phyloP scores from a whole-genome alignment of 2,888 invertebrate genomes.

The Sinhomidia bicolor region DNA sequence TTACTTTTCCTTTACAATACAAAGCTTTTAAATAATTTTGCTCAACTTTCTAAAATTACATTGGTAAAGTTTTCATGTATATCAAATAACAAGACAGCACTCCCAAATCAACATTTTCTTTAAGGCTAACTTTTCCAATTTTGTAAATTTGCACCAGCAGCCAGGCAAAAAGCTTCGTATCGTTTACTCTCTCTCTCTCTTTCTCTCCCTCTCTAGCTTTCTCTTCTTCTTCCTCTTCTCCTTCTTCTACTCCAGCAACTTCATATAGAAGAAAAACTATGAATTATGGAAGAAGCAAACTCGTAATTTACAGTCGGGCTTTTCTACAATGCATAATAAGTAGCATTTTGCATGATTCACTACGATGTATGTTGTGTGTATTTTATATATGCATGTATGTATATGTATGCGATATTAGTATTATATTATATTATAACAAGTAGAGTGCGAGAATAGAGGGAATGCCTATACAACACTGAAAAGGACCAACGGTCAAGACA shows the following conservation, averaged over 20 bases:
- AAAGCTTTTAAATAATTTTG: slow-evolving; percentile 74
- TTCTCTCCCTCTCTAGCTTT: background rate
- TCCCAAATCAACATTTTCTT: slow-evolving; percentile 66
- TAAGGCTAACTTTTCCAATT: slow-evolving; percentile 67
- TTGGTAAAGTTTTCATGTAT: slow-evolving; percentile 67
- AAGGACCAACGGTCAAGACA: slow-evolving; percentile 58
- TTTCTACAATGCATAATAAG: slow-evolving; percentile 71
- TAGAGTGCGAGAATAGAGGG: no score
- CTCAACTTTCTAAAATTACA: slow-evolving; percentile 72
- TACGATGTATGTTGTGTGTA: slow-evolving; percentile 47
- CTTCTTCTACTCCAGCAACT: background rate
- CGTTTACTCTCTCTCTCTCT: background rate
- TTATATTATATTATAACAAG: no score
- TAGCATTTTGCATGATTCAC: slow-evolving; percentile 68
- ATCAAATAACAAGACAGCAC: slow-evolving; percentile 65
- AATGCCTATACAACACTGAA: background rate
- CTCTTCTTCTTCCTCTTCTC: slow-evolving; percentile 3
- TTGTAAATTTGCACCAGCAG: slow-evolving; percentile 63
- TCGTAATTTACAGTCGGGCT: slow-evolving; percentile 62
- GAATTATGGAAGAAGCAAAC: slow-evolving; percentile 68
- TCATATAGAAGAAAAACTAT: slow-evolving; percentile 52
- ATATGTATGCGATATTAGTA: no score
- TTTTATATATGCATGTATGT: background rate
- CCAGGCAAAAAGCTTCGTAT: slow-evolving; percentile 12
- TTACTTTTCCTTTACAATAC: slow-evolving; percentile 48